These are phyloP conservation scores for Heliconius melpomene DNA, from an alignment of 1,140 invertebrate species.

Conservation along the genomic window DNA sequence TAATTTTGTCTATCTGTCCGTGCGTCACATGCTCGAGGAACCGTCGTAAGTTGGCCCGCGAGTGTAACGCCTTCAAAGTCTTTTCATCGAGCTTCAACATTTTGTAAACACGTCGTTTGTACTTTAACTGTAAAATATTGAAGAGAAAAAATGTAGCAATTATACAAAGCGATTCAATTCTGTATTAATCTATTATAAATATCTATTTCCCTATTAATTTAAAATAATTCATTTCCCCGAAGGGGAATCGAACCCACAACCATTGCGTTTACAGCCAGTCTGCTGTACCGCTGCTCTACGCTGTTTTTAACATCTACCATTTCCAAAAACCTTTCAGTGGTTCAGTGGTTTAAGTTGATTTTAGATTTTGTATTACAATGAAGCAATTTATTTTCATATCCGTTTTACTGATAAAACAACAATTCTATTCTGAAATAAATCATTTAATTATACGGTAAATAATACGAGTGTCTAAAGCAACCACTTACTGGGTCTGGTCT, in stretches of 20 bases:
- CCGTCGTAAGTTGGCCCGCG: constrained; percentile 94
- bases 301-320: no score
- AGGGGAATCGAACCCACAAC: no score
- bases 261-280: no score
- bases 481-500: not conserved
- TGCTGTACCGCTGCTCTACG: no score
- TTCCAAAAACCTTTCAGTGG: no score
- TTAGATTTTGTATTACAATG: not conserved
- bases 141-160: not conserved
- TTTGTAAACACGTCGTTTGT: constrained; percentile 98
- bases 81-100: constrained; percentile 98
- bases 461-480: not conserved
- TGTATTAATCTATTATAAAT: no score
- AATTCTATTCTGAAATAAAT: not conserved
- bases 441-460: not conserved
- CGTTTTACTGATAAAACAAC: not conserved
- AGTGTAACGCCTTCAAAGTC: constrained; percentile 96
- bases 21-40: constrained; percentile 96
- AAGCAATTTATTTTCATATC: not conserved
- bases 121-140: constrained; percentile 89
- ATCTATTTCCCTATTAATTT: no score
- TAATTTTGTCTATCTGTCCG: constrained; percentile 96
- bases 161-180: no score
- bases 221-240: no score
- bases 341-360: no score